Evolutionary conservation across 1,140 invertebrate genomes (phyloP).

Genomic region (Coelopa frigida): DNA sequence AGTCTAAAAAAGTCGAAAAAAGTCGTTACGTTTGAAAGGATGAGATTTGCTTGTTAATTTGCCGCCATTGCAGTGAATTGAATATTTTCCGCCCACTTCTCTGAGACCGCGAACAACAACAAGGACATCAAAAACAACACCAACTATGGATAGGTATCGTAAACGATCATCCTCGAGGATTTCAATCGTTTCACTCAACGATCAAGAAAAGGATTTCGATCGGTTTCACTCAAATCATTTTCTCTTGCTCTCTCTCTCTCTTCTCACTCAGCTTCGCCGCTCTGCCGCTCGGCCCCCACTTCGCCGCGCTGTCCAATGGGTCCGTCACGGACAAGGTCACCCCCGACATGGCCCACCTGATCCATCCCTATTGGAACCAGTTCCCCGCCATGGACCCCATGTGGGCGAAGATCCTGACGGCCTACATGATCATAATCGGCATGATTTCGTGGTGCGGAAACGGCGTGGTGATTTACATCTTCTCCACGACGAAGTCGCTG

Average conservation of each 20-base stretch:
- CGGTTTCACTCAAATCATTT: too few species aligned
- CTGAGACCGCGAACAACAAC: neutral
- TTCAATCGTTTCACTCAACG: too few species aligned
- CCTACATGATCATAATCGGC: conserved; percentile 37
- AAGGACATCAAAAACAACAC: neutral
- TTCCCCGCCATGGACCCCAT: conserved; percentile 71
- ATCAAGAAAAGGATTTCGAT: too few species aligned
- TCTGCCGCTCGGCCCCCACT: conserved; percentile 36
- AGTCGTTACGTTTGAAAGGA: conserved; percentile 13
- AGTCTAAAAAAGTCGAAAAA: conserved; percentile 21
- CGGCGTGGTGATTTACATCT: conserved; percentile 57
- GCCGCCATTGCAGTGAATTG: conserved; percentile 15
- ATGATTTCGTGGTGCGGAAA: conserved; percentile 51
- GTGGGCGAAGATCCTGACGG: conserved; percentile 50
- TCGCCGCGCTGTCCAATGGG: conserved; percentile 41
- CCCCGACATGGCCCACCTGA: conserved; percentile 63
- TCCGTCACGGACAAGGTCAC: conserved; percentile 49
- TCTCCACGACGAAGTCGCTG: conserved; percentile 52
- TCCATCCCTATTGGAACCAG: conserved; percentile 67
- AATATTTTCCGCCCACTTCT: too few species aligned
- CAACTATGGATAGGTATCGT: conserved; percentile 31
- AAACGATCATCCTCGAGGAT: too few species aligned
- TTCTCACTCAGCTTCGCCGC: conserved; percentile 23
- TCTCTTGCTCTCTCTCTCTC: neutral
- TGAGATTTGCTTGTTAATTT: conserved; percentile 15